phyloP scores from a whole-genome alignment of 2,797 vertebrate genomes.

The Eupleurogrammus muticus region DNA sequence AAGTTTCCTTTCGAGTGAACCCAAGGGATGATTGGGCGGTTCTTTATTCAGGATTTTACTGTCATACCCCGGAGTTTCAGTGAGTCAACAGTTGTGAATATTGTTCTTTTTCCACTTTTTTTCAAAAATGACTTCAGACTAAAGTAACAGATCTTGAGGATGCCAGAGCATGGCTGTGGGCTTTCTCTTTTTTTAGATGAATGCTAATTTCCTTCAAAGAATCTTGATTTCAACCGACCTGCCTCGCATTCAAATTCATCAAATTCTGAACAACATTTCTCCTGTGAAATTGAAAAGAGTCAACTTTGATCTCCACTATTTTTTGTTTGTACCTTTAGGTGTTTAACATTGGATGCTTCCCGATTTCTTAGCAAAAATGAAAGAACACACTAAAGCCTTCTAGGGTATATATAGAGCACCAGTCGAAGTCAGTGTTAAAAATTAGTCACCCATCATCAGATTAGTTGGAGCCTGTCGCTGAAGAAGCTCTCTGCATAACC shows the following conservation, averaged over 20 bases:
- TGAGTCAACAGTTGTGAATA: neutral
- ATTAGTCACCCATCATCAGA: conserved; percentile 9
- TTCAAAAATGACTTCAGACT: neutral
- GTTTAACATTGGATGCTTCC: no score
- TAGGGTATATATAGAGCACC: no score
- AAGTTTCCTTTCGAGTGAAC: no score
- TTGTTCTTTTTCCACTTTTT: neutral
- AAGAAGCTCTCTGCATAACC: conserved; percentile 16
- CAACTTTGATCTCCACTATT: no score
- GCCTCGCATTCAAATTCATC: neutral
- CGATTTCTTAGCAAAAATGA: no score
- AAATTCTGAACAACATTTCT: neutral
- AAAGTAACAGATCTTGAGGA: neutral
- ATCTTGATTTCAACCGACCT: neutral
- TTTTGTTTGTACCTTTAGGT: no score
- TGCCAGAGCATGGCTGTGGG: neutral
- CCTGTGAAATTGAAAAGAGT: neutral
- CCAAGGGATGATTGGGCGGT: no score
- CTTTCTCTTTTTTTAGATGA: neutral
- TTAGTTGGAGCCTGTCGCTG: conserved; percentile 14
- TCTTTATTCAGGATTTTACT: neutral
- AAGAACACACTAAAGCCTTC: neutral
- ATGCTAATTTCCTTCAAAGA: neutral
- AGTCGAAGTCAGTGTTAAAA: neutral
- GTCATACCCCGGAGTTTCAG: neutral